A percentile compares a stretch with the other conserved stretches of the same genome.
phyloP scores from a whole-genome alignment of 2,888 invertebrate species.

The Pseudococcus longispinus region DNA sequence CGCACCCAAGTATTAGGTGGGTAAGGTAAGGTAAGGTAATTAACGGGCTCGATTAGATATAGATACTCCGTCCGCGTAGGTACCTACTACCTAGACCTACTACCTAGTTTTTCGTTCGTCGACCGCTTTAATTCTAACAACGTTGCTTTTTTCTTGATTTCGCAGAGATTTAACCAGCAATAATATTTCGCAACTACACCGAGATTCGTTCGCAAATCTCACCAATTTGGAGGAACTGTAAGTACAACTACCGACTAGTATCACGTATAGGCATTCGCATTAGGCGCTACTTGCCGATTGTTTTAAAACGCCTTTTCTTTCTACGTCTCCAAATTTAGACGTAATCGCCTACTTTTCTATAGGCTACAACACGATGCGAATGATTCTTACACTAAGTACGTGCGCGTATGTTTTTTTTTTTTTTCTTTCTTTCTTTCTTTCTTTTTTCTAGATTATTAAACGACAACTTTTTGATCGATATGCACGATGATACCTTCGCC shows the following conservation, averaged over 20 bases:
- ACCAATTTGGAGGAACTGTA: constrained; percentile 77
- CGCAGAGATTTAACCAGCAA: constrained; percentile 82
- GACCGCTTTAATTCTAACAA: not conserved
- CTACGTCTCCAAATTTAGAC: not conserved
- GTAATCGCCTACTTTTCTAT: too few relatives aligned
- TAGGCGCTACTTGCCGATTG: too few relatives aligned
- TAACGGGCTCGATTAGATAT: too few relatives aligned
- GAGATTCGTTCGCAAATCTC: constrained; percentile 73
- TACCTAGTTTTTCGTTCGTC: not conserved
- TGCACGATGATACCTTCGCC: constrained; percentile 73
- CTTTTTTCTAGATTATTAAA: constrained; percentile 73
- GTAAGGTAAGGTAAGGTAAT: too few relatives aligned
- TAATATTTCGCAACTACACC: constrained; percentile 77
- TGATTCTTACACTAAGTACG: not conserved
- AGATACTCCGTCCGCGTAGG: too few relatives aligned
- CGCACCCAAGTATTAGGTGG: too few relatives aligned
- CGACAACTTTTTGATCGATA: constrained; percentile 75
- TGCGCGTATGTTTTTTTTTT: not conserved
- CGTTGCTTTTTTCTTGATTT: constrained; percentile 61
- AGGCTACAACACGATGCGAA: too few relatives aligned
- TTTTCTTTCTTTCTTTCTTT: constrained; percentile 56
- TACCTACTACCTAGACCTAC: too few relatives aligned
- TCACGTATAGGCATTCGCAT: too few relatives aligned
- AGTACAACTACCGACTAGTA: too few relatives aligned
- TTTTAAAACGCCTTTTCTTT: not conserved